Base-by-base conservation (phyloP, 2,797 vertebrate genomes). In the Falco cherrug region DNA sequence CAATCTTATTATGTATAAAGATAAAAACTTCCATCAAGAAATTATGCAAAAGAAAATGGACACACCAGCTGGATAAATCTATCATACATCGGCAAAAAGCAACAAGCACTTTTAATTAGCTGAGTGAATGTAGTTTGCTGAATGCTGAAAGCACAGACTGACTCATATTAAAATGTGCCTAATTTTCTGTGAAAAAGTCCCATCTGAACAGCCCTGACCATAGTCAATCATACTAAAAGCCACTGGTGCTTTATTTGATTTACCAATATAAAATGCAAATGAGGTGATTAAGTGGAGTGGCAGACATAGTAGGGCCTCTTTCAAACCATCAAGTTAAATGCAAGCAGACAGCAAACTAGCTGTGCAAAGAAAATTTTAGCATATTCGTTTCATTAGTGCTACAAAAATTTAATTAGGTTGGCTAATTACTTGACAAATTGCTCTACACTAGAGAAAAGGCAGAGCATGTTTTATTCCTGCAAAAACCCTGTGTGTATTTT, bases 261-360 rank as follows among this genome's bases (percentile, higher is more conserved):
- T 99, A 99, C 99, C 99, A 99, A 99, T 99, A 99, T 99, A 99
- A 99, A 99, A 99, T 99, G 99, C 99, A 99, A 99, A 99, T 99
- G 94, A 99, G 99, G 98, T 99, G 99, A 99, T 99, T 99, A 99
- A 99, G 99, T 99, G 98, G 99, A 99, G 99, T 99, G 99, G 99
- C 98, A 99, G 98, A 98, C 98, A 98, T 98, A 98, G 98, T 97
- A 98, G 98, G 98, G 98, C 99, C 99, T 99, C 98, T 99, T 99
- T 99, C 99, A 99, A 99, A 98, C 99, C 99, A 99, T 99, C 99
- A 99, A 98, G 98, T 99, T 99, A 99, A 99, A 99, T 99, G 98
- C 98, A 98, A 99, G 98, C 98, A 99, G 99, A 99, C 99, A 99
- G 98, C 96, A 97, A 98, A 99, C 99, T 98, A 98, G 98, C 99